Percentiles rank a stretch among this genome's conserved stretches.
These are phyloP conservation scores for Sakesphorus luctuosus DNA, from an alignment of 2,113 vertebrate genomes.

Conservation along the genomic window DNA sequence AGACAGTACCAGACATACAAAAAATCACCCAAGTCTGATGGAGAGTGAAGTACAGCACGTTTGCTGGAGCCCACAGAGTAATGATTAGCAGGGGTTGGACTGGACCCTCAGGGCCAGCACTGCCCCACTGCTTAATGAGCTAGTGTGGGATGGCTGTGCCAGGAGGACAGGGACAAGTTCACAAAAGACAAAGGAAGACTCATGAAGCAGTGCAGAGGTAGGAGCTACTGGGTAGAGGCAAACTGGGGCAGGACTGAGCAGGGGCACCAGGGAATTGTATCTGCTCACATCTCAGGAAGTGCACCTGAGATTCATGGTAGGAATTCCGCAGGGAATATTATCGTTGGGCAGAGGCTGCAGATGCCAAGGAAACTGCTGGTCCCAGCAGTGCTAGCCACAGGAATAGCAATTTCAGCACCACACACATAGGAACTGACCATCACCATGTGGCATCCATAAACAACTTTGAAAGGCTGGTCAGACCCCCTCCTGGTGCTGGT, in stretches of 20 bases:
- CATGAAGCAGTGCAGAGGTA: background rate
- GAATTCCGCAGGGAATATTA: background rate
- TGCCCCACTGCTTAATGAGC: background rate
- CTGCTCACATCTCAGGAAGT: background rate
- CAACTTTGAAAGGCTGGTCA: background rate
- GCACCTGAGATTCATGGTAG: background rate
- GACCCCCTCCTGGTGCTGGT: background rate
- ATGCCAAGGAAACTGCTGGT: background rate
- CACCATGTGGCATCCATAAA: background rate
- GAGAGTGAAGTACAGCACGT: background rate
- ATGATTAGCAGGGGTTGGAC: background rate
- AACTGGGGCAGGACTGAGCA: background rate
- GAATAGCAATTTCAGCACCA: background rate
- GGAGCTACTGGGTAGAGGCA: background rate
- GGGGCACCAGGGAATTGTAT: background rate
- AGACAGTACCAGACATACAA: constrained; percentile 2
- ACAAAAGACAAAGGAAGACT: background rate
- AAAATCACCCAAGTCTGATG: background rate
- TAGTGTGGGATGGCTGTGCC: background rate
- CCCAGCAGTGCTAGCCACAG: rapidly evolving
- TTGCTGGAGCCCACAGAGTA: background rate
- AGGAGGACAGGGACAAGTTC: background rate
- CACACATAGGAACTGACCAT: rapidly evolving
- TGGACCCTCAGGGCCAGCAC: background rate
- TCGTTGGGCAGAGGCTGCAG: background rate